Conservation (phyloP, 2,113 vertebrate species). For the Paraplagusia blochii region DNA sequence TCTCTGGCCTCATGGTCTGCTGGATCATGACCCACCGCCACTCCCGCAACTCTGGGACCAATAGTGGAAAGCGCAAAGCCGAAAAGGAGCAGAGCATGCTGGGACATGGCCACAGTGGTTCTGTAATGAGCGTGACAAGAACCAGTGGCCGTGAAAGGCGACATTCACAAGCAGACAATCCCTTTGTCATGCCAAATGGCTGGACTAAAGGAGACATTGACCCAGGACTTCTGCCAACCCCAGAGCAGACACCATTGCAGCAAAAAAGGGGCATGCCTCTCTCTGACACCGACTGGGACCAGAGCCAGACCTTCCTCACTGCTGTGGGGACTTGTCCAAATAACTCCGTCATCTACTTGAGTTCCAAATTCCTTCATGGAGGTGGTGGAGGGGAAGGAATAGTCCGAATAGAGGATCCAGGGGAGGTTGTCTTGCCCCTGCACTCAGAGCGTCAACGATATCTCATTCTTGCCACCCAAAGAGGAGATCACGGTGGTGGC, state of each 20-base stretch:
- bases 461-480: conserved; percentile 69
- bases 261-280: conserved; percentile 84
- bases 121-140: conserved; percentile 90
- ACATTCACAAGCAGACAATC: conserved; percentile 73
- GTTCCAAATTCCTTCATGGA: conserved; percentile 75
- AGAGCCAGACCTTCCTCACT: conserved; percentile 84
- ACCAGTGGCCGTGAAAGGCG: conserved; percentile 76
- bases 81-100: conserved; percentile 90
- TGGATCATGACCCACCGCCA: conserved; percentile 90
- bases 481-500: conserved; percentile 64
- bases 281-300: conserved; percentile 83
- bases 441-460: conserved; percentile 77
- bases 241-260: conserved; percentile 93
- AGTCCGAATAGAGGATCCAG: conserved; percentile 71
- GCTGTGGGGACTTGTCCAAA: conserved; percentile 71
- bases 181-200: conserved; percentile 85
- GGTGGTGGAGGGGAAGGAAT: conserved; percentile 61
- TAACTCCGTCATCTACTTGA: conserved; percentile 80
- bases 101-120: conserved; percentile 82
- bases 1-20: conserved; percentile 92
- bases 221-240: conserved; percentile 89
- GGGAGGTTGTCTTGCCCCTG: conserved; percentile 67
- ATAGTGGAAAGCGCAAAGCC: conserved; percentile 77
- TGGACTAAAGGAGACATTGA: conserved; percentile 89
- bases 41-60: conserved; percentile 51